Conservation (phyloP, 2,888 invertebrate genomes). For the Drosophila engyochracea region DNA sequence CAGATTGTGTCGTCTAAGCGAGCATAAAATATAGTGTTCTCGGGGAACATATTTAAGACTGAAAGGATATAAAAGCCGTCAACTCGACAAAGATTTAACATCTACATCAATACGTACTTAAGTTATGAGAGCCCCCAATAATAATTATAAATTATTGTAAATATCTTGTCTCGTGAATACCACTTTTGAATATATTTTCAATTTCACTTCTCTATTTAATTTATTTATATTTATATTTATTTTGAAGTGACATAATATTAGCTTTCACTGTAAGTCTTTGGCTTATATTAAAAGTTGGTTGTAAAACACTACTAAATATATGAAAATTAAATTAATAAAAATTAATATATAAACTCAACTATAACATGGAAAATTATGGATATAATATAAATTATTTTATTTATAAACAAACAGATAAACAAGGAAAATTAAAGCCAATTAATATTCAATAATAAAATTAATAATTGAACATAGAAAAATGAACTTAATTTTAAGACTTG, state of each 20-base stretch:
- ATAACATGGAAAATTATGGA: no score
- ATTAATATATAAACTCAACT: background rate
- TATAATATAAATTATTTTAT: no score
- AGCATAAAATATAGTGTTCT: background rate
- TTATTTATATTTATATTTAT: background rate
- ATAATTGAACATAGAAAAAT: background rate
- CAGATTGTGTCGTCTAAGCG: background rate
- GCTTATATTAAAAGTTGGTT: background rate
- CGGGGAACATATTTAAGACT: background rate
- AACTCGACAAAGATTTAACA: background rate
- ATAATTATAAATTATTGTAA: background rate
- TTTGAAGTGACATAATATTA: background rate
- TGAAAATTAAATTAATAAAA: background rate
- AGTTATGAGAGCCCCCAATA: background rate
- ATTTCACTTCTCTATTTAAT: background rate
- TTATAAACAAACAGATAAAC: background rate
- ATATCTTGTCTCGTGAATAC: background rate
- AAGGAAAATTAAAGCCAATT: background rate
- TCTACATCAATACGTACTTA: background rate
- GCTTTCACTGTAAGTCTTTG: background rate
- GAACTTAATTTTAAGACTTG: background rate
- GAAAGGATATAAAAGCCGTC: no score
- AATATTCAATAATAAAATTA: background rate
- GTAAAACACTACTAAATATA: background rate
- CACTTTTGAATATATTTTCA: background rate